Evolutionary conservation across 2,797 vertebrate genomes (phyloP).

Genomic region (Lycodopsis pacificus): DNA sequence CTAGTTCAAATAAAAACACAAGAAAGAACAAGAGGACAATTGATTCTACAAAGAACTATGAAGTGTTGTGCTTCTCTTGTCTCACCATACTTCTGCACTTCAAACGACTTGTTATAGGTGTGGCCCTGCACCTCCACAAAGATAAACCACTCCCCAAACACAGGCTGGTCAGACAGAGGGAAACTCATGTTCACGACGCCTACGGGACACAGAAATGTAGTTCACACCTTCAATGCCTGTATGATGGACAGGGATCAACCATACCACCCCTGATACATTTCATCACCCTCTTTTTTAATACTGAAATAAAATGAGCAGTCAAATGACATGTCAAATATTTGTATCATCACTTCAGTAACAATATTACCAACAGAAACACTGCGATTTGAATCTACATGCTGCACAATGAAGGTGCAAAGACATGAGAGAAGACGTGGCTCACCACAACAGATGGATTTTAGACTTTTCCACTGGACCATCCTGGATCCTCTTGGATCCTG

Average conservation of each 20-base stretch:
- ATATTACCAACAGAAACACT: neutral
- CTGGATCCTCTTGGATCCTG: conserved; percentile 94
- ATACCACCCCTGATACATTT: neutral
- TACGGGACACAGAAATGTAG: conserved; percentile 60
- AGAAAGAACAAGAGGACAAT: neutral
- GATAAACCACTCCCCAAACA: conserved; percentile 93
- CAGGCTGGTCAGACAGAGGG: conserved; percentile 93
- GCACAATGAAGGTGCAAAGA: neutral
- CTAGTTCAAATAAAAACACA: neutral
- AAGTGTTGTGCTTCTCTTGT: neutral
- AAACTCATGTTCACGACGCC: conserved; percentile 93
- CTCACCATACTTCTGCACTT: conserved; percentile 96
- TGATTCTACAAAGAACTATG: neutral
- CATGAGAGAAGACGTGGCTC: conserved; percentile 49
- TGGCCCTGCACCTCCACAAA: conserved; percentile 93
- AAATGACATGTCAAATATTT: neutral
- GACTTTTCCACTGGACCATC: conserved; percentile 91
- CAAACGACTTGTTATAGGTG: conserved; percentile 93
- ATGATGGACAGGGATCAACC: neutral
- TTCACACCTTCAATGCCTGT: neutral
- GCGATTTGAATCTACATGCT: neutral
- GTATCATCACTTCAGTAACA: neutral
- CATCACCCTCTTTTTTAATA: neutral
- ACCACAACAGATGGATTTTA: conserved; percentile 92
- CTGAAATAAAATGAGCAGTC: neutral